phyloP scores from a whole-genome alignment of 1,140 invertebrate species.

The Maconellicoccus hirsutus region DNA sequence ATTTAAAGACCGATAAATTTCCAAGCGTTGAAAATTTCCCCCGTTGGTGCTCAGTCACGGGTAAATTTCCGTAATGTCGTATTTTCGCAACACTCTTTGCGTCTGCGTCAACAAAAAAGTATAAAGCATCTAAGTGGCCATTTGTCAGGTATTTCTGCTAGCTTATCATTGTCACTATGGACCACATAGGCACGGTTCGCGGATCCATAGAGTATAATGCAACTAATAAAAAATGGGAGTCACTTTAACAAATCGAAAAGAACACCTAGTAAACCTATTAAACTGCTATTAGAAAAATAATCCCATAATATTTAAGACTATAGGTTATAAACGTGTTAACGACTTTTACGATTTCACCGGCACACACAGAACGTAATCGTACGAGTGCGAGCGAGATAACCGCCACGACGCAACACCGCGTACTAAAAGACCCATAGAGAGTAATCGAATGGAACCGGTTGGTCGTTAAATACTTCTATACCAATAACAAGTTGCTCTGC shows the following conservation, averaged over 20 bases:
- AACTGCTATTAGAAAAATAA: conserved; percentile 9
- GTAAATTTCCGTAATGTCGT: not conserved
- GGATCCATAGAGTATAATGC: not conserved
- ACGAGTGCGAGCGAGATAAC: no score
- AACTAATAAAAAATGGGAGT: conserved; percentile 1
- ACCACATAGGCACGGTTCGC: not conserved
- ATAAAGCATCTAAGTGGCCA: not conserved
- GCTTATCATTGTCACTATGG: not conserved
- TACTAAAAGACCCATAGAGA: no score
- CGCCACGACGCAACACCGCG: no score
- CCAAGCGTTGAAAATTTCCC: not conserved
- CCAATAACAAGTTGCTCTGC: conserved; percentile 2
- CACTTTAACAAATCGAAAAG: conserved; percentile 5
- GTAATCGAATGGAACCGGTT: not conserved
- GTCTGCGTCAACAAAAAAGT: no score
- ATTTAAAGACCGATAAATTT: conserved; percentile 5
- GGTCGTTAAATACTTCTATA: not conserved
- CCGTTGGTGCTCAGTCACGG: not conserved
- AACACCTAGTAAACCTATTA: conserved; percentile 9
- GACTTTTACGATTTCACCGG: not conserved
- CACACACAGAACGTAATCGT: no score
- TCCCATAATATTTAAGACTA: conserved; percentile 9
- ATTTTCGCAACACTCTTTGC: not conserved
- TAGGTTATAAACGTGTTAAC: conserved; percentile 9
- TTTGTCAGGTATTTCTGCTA: not conserved